A percentile compares a stretch with the other conserved stretches of the same genome.
phyloP scores from a whole-genome alignment of 1,140 invertebrate species.

The Drosophila parvula region DNA sequence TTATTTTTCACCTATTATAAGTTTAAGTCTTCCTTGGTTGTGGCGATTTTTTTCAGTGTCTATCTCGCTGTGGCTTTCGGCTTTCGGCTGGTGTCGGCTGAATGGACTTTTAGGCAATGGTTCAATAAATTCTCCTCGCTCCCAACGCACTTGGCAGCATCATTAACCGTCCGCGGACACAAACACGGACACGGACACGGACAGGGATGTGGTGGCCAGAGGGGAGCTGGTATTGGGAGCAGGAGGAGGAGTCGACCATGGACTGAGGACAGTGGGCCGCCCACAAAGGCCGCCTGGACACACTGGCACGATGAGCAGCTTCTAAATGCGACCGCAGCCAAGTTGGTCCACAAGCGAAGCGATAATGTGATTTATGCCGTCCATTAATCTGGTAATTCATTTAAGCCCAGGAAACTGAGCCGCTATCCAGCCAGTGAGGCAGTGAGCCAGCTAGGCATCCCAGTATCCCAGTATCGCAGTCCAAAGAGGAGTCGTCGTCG shows the following conservation, averaged over 20 bases:
- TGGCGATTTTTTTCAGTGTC: not conserved
- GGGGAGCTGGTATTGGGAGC: conserved; percentile 13
- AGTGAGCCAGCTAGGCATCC: not conserved
- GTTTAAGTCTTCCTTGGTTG: too few species aligned
- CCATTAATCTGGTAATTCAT: conserved; percentile 84
- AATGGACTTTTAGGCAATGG: conserved; percentile 77
- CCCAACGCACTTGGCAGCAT: conserved; percentile 68
- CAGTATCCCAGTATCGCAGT: not conserved
- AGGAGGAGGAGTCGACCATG: conserved; percentile 8
- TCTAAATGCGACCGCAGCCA: conserved; percentile 70
- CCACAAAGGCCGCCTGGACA: conserved; percentile 70
- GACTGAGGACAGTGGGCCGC: conserved; percentile 51
- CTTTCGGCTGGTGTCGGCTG: conserved; percentile 52
- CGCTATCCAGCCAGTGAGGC: conserved; percentile 34
- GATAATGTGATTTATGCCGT: conserved; percentile 84
- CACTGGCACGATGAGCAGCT: conserved; percentile 57
- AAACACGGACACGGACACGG: conserved; percentile 23
- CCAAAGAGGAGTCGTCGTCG: conserved; percentile 4
- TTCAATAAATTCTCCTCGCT: conserved; percentile 80
- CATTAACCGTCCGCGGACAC: conserved; percentile 67
- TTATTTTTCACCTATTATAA: too few species aligned
- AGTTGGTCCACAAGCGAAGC: conserved; percentile 77
- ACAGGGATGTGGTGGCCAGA: not conserved
- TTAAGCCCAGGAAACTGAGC: conserved; percentile 79
- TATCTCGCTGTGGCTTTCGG: conserved; percentile 9